Evolutionary conservation across 2,888 invertebrate genomes (phyloP).

Genomic region (Drosophila gaucha): DNA sequence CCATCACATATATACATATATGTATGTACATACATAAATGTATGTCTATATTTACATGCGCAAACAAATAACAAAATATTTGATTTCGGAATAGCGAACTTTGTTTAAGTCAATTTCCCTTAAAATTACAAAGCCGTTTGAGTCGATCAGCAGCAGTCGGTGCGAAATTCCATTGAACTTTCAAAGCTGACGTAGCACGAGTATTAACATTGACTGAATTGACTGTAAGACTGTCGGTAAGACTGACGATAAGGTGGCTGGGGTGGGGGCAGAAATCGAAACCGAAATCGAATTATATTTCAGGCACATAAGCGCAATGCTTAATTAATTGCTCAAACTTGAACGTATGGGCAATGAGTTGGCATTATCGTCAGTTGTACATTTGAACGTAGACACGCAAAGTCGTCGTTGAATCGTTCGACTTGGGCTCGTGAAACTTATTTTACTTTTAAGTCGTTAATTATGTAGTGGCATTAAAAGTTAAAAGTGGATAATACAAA

Average conservation of each 20-base stretch:
- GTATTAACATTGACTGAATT: constrained; percentile 5
- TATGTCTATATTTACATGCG: neutral
- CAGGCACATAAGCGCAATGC: constrained; percentile 50
- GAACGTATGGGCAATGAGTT: constrained; percentile 66
- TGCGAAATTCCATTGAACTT: constrained; percentile 64
- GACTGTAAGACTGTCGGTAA: constrained; percentile 20
- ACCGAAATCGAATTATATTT: constrained; percentile 64
- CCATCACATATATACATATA: neutral
- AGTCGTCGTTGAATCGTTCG: constrained; percentile 40
- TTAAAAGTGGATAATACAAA: constrained; percentile 30
- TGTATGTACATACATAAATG: too few species aligned
- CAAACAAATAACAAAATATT: constrained; percentile 19
- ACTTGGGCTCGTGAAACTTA: constrained; percentile 17
- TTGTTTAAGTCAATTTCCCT: constrained; percentile 52
- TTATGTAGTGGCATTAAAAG: constrained; percentile 32
- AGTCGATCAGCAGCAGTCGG: constrained; percentile 7
- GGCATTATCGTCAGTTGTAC: constrained; percentile 70
- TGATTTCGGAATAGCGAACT: constrained; percentile 21
- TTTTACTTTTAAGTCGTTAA: constrained; percentile 31
- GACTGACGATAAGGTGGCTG: constrained; percentile 10
- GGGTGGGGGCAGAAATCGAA: constrained; percentile 28
- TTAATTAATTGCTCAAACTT: constrained; percentile 68
- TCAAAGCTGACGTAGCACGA: constrained; percentile 64
- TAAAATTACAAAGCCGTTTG: constrained; percentile 2
- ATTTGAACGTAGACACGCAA: constrained; percentile 71